Base-by-base conservation (phyloP, 1,140 invertebrate species). In the Papilio aristodemus region DNA sequence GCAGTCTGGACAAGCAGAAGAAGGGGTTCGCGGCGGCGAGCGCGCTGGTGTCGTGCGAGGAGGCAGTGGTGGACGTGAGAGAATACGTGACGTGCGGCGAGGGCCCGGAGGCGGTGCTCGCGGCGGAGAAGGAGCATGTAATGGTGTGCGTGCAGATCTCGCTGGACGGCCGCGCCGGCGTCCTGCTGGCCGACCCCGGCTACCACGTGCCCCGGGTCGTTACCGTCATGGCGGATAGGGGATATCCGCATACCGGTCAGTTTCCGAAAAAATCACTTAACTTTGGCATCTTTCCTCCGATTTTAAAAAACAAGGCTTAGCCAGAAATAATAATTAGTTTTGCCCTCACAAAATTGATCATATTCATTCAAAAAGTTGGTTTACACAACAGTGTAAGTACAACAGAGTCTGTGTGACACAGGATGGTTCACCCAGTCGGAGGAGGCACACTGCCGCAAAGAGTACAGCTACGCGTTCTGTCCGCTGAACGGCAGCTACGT, bases 101-200 rank as follows among this genome's bases (percentile, higher is more conserved):
- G 58, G 78, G 83, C 11, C 90, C 94, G 8, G 93, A 93, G 69
- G 93, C 93, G 9, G 92, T 94, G 38, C 88, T 92, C 43, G 94
- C 92, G 50, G 93, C 95, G 0, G 96, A 97, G 80, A 98, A 98
- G 90, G 97, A 98, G 87, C 97, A 98, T 84, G 96, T 97, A 25
- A 92, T 98, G 84, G 94, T 97, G 13, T 96, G 95, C 69, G 90
- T 97, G 76, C 94, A 94, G 75, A 93, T 98, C 59, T 81, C 93
- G 66, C 94, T 98, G 38, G 94, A 93, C 19, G 95, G 94, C 13
- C 93, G 97, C 38, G 84, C 87, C 0, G 97, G 97, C 10, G 92
- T 96, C 17, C 89, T 98, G 84, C 92, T 98, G 3, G 93, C 97
- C 14, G 97, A 98, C 91, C 96, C 97, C 0, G 97, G 97, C 8